Percentiles rank a stretch among this genome's conserved stretches.
Evolutionary conservation across 2,113 vertebrate species (phyloP).

Genomic region (Coturnix japonica): DNA sequence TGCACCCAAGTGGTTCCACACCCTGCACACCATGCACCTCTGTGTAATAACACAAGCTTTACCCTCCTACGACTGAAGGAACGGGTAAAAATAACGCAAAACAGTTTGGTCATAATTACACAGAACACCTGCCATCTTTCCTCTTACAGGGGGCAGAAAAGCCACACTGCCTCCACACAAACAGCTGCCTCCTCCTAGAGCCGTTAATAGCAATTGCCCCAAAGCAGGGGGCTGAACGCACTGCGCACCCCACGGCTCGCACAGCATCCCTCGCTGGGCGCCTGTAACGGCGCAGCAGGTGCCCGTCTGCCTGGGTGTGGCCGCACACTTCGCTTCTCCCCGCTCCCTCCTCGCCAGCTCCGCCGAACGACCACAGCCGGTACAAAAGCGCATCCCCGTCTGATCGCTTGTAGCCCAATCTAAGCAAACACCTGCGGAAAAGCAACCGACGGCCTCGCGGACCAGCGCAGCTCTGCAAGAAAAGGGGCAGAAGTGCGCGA

Average conservation of each 20-base stretch:
- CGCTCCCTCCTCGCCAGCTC: not conserved
- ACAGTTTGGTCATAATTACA: not conserved
- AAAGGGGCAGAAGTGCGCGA: too few relatives aligned
- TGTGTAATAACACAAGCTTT: not conserved
- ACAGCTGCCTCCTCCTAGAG: not conserved
- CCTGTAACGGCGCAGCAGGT: not conserved
- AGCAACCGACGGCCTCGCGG: too few relatives aligned
- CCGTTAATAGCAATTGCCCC: not conserved
- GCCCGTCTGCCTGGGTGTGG: conserved; percentile 45
- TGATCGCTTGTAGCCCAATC: too few relatives aligned
- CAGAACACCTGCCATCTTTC: not conserved
- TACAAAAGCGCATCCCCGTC: not conserved
- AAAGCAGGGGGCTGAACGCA: not conserved
- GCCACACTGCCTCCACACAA: not conserved
- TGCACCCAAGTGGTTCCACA: not conserved
- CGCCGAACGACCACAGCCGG: not conserved
- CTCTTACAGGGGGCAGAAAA: not conserved
- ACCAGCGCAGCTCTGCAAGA: too few relatives aligned
- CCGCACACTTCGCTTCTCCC: not conserved
- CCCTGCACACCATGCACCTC: not conserved
- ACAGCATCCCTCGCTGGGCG: conserved; percentile 11
- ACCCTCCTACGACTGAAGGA: not conserved
- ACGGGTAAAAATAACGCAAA: not conserved
- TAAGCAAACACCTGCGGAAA: too few relatives aligned
- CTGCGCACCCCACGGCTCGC: fast-evolving